phyloP scores from a whole-genome alignment of 2,113 vertebrate species.

The Pseudorectes ferrugineus region DNA sequence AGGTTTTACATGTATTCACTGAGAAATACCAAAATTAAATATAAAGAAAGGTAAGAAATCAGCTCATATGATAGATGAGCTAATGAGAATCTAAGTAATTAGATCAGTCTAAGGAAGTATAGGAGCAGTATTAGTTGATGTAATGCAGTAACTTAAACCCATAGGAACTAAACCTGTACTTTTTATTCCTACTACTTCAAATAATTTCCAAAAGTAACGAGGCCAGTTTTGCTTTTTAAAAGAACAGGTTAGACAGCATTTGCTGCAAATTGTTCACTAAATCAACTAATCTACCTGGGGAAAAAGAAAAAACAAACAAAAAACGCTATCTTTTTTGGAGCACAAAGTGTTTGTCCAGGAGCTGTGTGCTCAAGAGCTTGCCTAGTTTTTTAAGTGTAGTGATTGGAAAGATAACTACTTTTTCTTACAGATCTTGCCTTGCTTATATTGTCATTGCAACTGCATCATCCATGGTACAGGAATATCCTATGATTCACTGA shows the following conservation, averaged over 20 bases:
- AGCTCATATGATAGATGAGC: not conserved
- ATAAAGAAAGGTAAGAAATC: not conserved
- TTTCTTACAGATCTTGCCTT: not conserved
- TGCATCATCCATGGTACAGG: not conserved
- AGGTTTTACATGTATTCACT: not conserved
- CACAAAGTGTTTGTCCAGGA: not conserved
- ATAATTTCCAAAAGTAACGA: not conserved
- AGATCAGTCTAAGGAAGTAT: not conserved
- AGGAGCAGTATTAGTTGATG: not conserved
- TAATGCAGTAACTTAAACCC: not conserved
- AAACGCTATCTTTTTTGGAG: not conserved
- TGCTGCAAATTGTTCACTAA: not conserved
- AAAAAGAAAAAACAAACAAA: not conserved
- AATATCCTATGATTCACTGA: not conserved
- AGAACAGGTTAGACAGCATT: not conserved
- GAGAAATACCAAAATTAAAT: not conserved
- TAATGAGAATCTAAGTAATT: not conserved
- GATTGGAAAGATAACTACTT: not conserved
- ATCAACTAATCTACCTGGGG: not conserved
- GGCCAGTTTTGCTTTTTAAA: not conserved
- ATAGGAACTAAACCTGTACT: not conserved
- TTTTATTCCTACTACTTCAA: not conserved
- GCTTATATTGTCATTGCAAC: not conserved
- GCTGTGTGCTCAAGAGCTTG: not conserved
- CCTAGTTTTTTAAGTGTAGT: not conserved